Evolutionary conservation across 2,797 vertebrate species (phyloP).

Genomic region (Brachyrhaphis roseni): DNA sequence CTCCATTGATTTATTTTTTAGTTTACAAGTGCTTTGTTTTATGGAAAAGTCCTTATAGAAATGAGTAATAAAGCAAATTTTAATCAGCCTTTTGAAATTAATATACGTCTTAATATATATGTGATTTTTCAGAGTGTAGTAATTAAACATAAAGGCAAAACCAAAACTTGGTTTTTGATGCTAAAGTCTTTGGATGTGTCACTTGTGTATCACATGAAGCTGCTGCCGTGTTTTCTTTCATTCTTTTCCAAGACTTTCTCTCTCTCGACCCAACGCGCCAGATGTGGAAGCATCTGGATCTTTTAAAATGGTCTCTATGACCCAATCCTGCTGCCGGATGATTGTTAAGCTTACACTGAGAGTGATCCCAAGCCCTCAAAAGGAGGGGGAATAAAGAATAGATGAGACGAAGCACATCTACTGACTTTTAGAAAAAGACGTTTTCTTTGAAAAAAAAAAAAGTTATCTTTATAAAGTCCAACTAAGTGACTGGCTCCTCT

Average conservation of each 20-base stretch:
- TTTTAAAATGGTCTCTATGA: slow-evolving; percentile 44
- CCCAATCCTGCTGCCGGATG: slow-evolving; percentile 40
- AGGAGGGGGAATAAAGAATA: too few species aligned
- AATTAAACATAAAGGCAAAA: not conserved
- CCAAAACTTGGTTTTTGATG: not conserved
- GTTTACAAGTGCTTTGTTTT: not conserved
- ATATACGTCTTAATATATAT: not conserved
- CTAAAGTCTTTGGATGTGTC: not conserved
- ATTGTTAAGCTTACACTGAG: slow-evolving; percentile 1
- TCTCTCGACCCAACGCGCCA: slow-evolving; percentile 35
- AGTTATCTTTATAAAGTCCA: slow-evolving; percentile 43
- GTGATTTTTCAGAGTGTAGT: not conserved
- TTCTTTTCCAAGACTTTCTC: not conserved
- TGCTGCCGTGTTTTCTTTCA: not conserved
- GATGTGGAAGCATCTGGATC: slow-evolving; percentile 56
- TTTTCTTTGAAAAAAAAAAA: not conserved
- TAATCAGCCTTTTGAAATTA: not conserved
- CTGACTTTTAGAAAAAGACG: slow-evolving; percentile 19
- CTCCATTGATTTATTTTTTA: not conserved
- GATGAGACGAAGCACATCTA: slow-evolving; percentile 12
- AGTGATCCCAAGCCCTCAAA: slow-evolving; percentile 7
- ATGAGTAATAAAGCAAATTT: not conserved
- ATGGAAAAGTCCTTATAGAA: not conserved
- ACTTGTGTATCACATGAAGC: not conserved
- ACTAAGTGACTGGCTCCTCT: slow-evolving; percentile 69